Evolutionary conservation across 1,140 invertebrate genomes (phyloP), one percentile per base, ranked within the genome.

Genomic region (Nasonia longicornis): DNA sequence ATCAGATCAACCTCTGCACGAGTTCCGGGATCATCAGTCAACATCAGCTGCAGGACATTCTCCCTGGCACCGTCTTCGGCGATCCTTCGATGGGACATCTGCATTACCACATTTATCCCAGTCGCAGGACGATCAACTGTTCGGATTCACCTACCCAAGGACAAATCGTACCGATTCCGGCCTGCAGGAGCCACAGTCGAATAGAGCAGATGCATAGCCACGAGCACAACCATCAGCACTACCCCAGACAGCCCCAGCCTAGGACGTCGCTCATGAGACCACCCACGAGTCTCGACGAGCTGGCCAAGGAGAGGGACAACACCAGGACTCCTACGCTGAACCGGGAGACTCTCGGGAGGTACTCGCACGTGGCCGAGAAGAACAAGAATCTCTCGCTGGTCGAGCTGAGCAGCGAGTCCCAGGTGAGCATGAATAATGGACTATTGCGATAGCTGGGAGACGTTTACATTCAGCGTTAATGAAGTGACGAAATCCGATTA

Each of bases 91-190:
- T 79, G 63, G 70, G 35, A 3, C 81, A 82, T 16, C 69, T 79
- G 6, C 81, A 82, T 29, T 82, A 82, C 20, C 81, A 82, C 31
- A 79, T 82, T 2, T 48, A 64, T 16, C 81, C 81, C 12, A 82
- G 77, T 26, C 52, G 69, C 12, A 48, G 70, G 4, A 29, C 48
- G 2, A 12, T 80, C 26, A 58, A 69, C 26, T 80, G 64, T 20
- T 10, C 31, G 1, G 74, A 81, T 29, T 67, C 64, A 8, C 73
- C 22, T 10, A 29, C 48, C 14, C 48, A 52, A 35, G 26, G 16
- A 1, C 42, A 31, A 12, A 22, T 45, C 72, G 52, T 52, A 38
- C 52, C 52, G 52, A 64, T 26, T 20, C 16, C 38, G 11, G 38
- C 31, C 3, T 72, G 72, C 20, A 20, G 52, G 1, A 26, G 63